phyloP scores from a whole-genome alignment of 2,888 invertebrate species.

The Lochmaea capreae region DNA sequence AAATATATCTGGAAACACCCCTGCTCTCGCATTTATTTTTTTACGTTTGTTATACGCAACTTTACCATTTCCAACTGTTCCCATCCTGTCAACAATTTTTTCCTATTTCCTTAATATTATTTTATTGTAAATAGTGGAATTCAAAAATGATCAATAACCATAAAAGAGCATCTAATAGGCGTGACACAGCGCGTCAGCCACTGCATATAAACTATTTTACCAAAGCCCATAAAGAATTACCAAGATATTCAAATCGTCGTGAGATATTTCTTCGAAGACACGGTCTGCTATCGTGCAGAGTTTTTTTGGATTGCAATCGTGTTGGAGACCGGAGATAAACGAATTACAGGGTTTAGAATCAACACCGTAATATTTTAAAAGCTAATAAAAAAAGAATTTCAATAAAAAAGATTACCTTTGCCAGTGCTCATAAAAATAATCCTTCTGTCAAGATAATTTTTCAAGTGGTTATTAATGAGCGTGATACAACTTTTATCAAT shows the following conservation, averaged over 20 bases:
- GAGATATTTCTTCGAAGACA: constrained; percentile 3
- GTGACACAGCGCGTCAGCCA: neutral
- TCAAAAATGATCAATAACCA: neutral
- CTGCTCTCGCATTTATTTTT: too few relatives aligned
- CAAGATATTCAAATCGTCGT: neutral
- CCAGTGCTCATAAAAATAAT: constrained; percentile 41
- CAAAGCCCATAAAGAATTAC: neutral
- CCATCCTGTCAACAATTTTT: too few relatives aligned
- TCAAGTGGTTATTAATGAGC: constrained; percentile 37
- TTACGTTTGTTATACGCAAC: too few relatives aligned
- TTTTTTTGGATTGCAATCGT: constrained; percentile 12
- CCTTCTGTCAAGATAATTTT: constrained; percentile 39
- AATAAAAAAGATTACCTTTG: constrained; percentile 34
- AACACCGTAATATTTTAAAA: constrained; percentile 35
- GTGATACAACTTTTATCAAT: constrained; percentile 40
- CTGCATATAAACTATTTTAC: neutral
- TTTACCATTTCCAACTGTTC: too few relatives aligned
- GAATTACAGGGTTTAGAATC: constrained; percentile 35
- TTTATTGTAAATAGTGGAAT: too few relatives aligned
- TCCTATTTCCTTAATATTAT: too few relatives aligned
- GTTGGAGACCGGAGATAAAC: constrained; percentile 20
- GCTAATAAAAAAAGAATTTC: constrained; percentile 28
- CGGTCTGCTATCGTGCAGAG: constrained; percentile 5
- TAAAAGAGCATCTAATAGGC: neutral
- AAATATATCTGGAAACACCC: too few relatives aligned